Conservation (phyloP, 2,888 invertebrate species). For the Rapana venosa region DNA sequence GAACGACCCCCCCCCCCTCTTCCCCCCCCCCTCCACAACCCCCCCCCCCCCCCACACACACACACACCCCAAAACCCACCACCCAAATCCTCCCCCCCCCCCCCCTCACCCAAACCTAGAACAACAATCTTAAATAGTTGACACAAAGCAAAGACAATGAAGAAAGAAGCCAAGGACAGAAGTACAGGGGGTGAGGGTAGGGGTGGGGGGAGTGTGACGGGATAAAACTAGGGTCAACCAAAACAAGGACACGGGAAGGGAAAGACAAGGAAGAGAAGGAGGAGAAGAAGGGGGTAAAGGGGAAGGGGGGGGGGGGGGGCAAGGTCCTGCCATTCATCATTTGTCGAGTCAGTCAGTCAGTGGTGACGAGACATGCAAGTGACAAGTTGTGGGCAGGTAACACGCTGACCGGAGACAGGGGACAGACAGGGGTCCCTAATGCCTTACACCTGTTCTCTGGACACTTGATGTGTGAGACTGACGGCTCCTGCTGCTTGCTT, state of each 20-base stretch:
- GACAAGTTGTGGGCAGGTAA: neutral
- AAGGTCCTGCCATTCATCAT: neutral
- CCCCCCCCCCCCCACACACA: too few species aligned
- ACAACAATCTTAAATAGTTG: too few species aligned
- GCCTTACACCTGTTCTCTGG: neutral
- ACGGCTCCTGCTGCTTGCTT: neutral
- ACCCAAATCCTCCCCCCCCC: too few species aligned
- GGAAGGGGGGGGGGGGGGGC: neutral
- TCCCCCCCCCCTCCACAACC: too few species aligned
- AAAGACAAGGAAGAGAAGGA: too few species aligned
- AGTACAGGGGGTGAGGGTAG: neutral
- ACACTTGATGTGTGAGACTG: constrained; percentile 11
- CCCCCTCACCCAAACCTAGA: too few species aligned
- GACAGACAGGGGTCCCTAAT: neutral
- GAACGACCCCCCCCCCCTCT: too few species aligned
- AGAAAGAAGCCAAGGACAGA: too few species aligned
- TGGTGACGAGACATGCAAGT: too few species aligned
- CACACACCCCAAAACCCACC: too few species aligned
- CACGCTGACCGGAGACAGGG: neutral
- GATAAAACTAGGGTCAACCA: neutral
- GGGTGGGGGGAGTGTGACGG: neutral
- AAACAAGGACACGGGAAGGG: too few species aligned
- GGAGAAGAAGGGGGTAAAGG: neutral
- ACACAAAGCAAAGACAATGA: too few species aligned
- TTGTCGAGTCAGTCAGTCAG: neutral